Conservation (phyloP, 2,797 vertebrate species). For the Sparidentex hasta region DNA sequence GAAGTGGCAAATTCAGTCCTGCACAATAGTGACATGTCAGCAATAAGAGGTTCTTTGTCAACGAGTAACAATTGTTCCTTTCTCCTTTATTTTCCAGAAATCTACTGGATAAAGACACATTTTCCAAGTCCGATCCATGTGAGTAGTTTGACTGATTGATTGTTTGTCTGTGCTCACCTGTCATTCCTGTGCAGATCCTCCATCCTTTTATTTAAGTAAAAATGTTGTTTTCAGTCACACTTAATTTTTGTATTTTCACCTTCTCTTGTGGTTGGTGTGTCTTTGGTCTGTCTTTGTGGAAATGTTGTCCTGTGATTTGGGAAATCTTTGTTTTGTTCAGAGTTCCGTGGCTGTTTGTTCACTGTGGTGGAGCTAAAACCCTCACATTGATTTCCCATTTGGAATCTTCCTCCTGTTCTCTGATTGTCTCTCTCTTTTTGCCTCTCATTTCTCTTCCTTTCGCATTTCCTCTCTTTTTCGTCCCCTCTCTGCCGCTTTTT, state of each 20-base stretch:
- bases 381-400: constrained; percentile 63
- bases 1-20: background rate
- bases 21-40: background rate
- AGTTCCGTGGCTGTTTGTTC: constrained; percentile 51
- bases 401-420: constrained; percentile 41
- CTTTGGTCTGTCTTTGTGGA: constrained; percentile 3
- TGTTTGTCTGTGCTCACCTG: constrained; percentile 4
- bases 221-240: background rate
- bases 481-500: constrained; percentile 50
- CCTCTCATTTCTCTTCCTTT: constrained; percentile 22
- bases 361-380: constrained; percentile 51
- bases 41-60: constrained; percentile 1
- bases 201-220: background rate
- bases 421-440: constrained; percentile 30
- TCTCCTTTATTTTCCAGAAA: constrained; percentile 83
- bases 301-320: constrained; percentile 33
- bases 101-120: constrained; percentile 97
- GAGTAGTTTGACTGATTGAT: constrained; percentile 74
- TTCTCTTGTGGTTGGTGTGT: background rate
- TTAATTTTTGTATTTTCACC: background rate
- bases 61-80: constrained; percentile 23
- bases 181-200: constrained; percentile 2
- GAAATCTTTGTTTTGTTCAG: constrained; percentile 28
- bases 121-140: constrained; percentile 98
- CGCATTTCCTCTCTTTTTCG: constrained; percentile 26